Conservation (phyloP, 2,113 vertebrate genomes). For the Ifrita kowaldi region DNA sequence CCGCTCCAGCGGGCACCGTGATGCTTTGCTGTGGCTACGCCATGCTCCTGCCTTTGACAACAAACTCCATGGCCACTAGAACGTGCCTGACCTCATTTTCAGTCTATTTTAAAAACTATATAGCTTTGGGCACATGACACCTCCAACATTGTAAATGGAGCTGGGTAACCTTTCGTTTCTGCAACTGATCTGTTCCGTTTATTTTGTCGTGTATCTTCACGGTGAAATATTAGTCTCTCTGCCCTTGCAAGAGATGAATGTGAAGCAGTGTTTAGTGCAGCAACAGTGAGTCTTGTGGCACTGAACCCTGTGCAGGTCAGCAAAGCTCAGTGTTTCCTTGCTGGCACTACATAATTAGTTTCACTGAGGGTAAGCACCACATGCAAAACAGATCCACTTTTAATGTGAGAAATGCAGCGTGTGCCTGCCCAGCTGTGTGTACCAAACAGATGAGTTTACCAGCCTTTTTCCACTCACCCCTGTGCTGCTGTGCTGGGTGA, state of each 20-base stretch:
- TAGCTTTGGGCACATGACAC: background rate
- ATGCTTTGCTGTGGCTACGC: background rate
- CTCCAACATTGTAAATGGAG: background rate
- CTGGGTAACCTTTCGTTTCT: background rate
- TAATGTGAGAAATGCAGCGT: background rate
- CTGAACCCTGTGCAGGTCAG: background rate
- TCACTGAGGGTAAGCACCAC: background rate
- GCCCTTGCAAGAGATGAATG: background rate
- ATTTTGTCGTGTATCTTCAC: background rate
- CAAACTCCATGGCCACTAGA: background rate
- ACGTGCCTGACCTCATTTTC: accelerated
- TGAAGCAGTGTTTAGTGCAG: background rate
- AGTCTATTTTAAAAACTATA: background rate
- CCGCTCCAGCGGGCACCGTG: accelerated
- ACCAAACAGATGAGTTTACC: background rate
- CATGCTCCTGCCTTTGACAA: background rate
- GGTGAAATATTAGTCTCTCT: background rate
- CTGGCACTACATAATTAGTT: background rate
- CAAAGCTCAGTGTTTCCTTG: background rate
- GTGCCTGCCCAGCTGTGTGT: background rate
- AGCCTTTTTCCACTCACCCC: background rate
- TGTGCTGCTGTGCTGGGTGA: background rate
- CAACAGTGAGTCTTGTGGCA: background rate
- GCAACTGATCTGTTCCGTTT: background rate
- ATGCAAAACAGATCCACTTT: background rate